Evolutionary conservation across 2,113 vertebrate species (phyloP).

Genomic region (Oreochromis spilurus): DNA sequence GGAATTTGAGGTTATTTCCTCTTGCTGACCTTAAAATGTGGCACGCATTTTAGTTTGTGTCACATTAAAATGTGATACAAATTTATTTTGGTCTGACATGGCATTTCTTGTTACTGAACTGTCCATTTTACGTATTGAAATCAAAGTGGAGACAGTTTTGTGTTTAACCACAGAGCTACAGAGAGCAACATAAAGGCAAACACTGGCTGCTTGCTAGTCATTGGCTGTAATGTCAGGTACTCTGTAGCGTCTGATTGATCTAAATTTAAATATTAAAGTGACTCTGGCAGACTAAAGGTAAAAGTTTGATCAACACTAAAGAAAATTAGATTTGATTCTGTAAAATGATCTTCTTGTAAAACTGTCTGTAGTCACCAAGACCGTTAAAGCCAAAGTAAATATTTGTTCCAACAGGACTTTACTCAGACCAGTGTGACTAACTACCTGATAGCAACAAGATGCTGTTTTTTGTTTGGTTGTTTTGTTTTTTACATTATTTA

Average conservation of each 20-base stretch:
- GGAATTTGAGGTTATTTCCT: not conserved
- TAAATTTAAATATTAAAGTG: not conserved
- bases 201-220: not conserved
- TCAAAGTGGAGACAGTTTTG: not conserved
- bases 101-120: not conserved
- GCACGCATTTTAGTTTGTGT: not conserved
- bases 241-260: not conserved
- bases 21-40: not conserved
- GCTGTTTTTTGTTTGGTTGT: not conserved
- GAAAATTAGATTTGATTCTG: not conserved
- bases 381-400: not conserved
- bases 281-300: not conserved
- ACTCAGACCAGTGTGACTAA: not conserved
- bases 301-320: not conserved
- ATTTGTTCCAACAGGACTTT: not conserved
- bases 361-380: not conserved
- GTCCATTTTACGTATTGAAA: not conserved
- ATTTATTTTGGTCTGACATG: not conserved
- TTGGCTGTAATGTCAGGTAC: not conserved
- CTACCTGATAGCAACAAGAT: not conserved
- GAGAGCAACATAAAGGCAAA: not conserved
- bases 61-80: not conserved
- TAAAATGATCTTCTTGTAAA: not conserved
- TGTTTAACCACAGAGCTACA: not conserved
- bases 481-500: not conserved